Evolutionary conservation across 2,113 vertebrate genomes (phyloP).

Genomic region (Chamaetylas fuelleborni): DNA sequence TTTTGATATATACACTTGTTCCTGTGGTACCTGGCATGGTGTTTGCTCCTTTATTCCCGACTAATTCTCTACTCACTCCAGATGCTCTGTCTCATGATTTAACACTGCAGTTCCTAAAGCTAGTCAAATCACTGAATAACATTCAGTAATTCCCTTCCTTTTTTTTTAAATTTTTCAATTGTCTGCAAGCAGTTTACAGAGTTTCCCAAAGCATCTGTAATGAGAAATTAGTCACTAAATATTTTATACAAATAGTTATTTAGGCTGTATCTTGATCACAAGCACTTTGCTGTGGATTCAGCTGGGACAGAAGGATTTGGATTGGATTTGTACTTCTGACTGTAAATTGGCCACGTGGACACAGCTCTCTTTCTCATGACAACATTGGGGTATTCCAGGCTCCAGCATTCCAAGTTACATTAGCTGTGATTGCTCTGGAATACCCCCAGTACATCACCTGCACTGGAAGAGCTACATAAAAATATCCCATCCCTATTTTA

Average conservation of each 20-base stretch:
- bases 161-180: background rate
- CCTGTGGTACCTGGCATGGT: background rate
- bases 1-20: background rate
- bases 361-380: background rate
- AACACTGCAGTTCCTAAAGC: background rate
- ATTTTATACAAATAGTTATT: conserved; percentile 46
- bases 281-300: background rate
- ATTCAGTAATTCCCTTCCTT: background rate
- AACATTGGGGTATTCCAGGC: background rate
- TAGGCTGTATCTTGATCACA: background rate
- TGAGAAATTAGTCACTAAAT: conserved; percentile 36
- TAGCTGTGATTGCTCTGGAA: background rate
- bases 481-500: background rate
- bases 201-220: background rate
- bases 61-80: background rate
- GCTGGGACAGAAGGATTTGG: background rate
- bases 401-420: background rate
- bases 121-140: background rate
- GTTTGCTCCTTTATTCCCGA: background rate
- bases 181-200: background rate
- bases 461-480: background rate
- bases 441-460: too few species aligned
- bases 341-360: background rate
- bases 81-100: background rate
- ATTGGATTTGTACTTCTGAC: background rate